Percentiles rank a stretch among this genome's conserved stretches.
phyloP scores from a whole-genome alignment of 2,888 invertebrate species.

The Schizotus pectinicornis region DNA sequence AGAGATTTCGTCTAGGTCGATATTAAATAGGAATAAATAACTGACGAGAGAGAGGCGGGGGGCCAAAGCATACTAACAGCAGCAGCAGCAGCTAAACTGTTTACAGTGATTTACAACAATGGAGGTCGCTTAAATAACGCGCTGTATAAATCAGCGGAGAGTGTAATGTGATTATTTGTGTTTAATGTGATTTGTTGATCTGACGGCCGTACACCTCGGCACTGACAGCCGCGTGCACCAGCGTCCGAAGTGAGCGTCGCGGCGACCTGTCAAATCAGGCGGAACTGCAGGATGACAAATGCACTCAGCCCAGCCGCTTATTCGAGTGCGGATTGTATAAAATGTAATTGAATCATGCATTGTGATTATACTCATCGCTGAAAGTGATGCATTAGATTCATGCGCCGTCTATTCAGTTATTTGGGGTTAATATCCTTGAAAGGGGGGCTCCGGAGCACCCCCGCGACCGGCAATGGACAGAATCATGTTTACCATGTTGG shows the following conservation, averaged over 20 bases:
- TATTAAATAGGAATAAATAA: conserved; percentile 45
- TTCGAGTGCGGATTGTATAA: conserved; percentile 59
- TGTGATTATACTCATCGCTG: conserved; percentile 55
- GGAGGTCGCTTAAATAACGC: conserved; percentile 56
- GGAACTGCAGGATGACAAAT: conserved; percentile 59
- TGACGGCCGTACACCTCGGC: conserved; percentile 55
- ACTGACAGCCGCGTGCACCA: conserved; percentile 62
- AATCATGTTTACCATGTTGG: not conserved
- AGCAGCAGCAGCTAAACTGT: conserved; percentile 36
- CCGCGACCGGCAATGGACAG: not conserved
- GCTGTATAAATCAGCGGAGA: conserved; percentile 58
- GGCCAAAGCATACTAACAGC: no score
- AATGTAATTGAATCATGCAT: conserved; percentile 58
- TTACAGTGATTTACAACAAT: conserved; percentile 45
- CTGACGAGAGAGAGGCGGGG: conserved; percentile 16
- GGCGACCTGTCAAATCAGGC: conserved; percentile 59
- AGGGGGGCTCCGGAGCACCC: conserved; percentile 16
- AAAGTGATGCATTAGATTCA: conserved; percentile 54
- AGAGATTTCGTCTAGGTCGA: conserved; percentile 22
- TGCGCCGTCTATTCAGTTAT: conserved; percentile 43
- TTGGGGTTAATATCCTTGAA: conserved; percentile 46
- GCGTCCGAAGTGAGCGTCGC: conserved; percentile 46
- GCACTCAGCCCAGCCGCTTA: conserved; percentile 54
- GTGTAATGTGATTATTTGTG: conserved; percentile 60
- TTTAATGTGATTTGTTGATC: conserved; percentile 60